phyloP scores from a whole-genome alignment of 2,113 vertebrate genomes.

The Dascyllus trimaculatus region DNA sequence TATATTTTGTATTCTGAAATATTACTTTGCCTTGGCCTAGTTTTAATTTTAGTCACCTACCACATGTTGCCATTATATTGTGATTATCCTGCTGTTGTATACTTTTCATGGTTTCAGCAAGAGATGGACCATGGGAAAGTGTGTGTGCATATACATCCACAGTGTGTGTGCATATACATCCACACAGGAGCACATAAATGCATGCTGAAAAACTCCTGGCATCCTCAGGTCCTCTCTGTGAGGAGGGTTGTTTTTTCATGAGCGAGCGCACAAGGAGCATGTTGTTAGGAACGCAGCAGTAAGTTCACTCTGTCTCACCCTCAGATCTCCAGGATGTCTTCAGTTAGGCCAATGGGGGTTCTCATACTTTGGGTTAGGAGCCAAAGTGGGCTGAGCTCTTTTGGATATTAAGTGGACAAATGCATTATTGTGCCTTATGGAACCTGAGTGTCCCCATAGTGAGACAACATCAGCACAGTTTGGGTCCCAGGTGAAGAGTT shows the following conservation, averaged over 20 bases:
- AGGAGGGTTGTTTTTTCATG: constrained; percentile 21
- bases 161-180: constrained; percentile 14
- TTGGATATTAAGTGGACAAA: constrained; percentile 16
- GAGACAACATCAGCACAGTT: not conserved
- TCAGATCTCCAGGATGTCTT: constrained; percentile 56
- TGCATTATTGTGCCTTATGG: constrained; percentile 4
- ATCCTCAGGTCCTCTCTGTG: constrained; percentile 30
- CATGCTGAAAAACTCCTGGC: constrained; percentile 37
- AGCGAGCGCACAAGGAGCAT: constrained; percentile 36
- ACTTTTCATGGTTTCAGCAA: too few relatives aligned
- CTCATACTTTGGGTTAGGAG: not conserved
- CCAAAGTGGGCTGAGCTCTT: constrained; percentile 3
- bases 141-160: constrained; percentile 18
- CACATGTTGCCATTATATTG: too few relatives aligned
- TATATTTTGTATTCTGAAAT: too few relatives aligned
- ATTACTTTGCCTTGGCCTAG: too few relatives aligned
- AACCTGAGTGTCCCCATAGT: not conserved
- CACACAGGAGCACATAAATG: not conserved
- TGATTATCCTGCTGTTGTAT: too few relatives aligned
- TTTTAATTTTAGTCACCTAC: too few relatives aligned
- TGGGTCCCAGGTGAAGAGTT: constrained; percentile 3
- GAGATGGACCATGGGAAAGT: not conserved
- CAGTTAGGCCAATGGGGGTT: constrained; percentile 12
- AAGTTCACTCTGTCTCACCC: constrained; percentile 16
- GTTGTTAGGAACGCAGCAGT: constrained; percentile 36